phyloP scores from a whole-genome alignment of 2,888 invertebrate species.

The Aleiodes leptofemur region DNA sequence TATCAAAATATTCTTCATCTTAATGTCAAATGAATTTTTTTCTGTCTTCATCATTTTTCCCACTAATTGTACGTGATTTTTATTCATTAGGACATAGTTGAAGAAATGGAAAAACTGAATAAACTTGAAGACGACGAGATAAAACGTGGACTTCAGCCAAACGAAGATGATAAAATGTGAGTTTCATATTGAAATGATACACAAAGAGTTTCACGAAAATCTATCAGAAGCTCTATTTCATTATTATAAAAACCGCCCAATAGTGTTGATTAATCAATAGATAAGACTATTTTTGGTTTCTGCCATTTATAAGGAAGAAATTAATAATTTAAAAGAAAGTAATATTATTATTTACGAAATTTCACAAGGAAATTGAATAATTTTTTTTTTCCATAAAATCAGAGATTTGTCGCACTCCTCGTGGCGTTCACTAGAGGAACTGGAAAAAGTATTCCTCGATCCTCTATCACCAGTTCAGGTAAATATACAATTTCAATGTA shows the following conservation, averaged over 20 bases:
- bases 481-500: slow-evolving; percentile 11
- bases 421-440: slow-evolving; percentile 82
- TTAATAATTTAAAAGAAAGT: too few relatives aligned
- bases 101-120: slow-evolving; percentile 82
- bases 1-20: too few relatives aligned
- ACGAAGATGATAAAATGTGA: slow-evolving; percentile 80
- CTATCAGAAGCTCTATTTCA: background rate
- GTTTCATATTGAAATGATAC: slow-evolving; percentile 57
- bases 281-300: too few relatives aligned
- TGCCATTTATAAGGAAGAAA: too few relatives aligned
- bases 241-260: too few relatives aligned
- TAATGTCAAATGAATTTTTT: too few relatives aligned
- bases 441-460: slow-evolving; percentile 83
- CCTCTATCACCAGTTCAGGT: slow-evolving; percentile 79
- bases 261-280: too few relatives aligned
- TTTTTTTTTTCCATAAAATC: slow-evolving; percentile 24
- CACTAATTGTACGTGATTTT: slow-evolving; percentile 17
- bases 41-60: background rate
- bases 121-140: slow-evolving; percentile 84
- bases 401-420: slow-evolving; percentile 78
- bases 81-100: slow-evolving; percentile 80
- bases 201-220: too few relatives aligned
- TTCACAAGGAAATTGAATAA: slow-evolving; percentile 30
- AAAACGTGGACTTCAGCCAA: slow-evolving; percentile 79
- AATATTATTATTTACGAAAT: background rate